phyloP scores from a whole-genome alignment of 1,140 invertebrate species.

The honey bee (Apis mellifera) region Amel_HAv3.1 CM009939.2:4215001-4215500 shows the following conservation, averaged over 20 bases:
- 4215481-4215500: neutral
- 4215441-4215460: neutral
- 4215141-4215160: too few species aligned
- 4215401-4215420: neutral
- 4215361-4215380: neutral
- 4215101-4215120: too few species aligned
- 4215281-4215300: neutral
- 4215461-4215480: neutral
- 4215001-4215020: too few species aligned
- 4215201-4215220: neutral
- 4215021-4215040: too few species aligned
- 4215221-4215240: neutral
- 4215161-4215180: conserved; percentile 11
- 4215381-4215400: neutral
- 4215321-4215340: neutral
- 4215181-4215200: conserved; percentile 10
- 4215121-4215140: too few species aligned
- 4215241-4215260: conserved; percentile 24
- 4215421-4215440: neutral
- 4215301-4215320: conserved; percentile 5
- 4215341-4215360: neutral
- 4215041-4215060: too few species aligned
- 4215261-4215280: neutral
- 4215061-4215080: too few species aligned
- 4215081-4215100: too few species aligned